Conservation (phyloP, 2,888 invertebrate species). For the Pandemis heparana region DNA sequence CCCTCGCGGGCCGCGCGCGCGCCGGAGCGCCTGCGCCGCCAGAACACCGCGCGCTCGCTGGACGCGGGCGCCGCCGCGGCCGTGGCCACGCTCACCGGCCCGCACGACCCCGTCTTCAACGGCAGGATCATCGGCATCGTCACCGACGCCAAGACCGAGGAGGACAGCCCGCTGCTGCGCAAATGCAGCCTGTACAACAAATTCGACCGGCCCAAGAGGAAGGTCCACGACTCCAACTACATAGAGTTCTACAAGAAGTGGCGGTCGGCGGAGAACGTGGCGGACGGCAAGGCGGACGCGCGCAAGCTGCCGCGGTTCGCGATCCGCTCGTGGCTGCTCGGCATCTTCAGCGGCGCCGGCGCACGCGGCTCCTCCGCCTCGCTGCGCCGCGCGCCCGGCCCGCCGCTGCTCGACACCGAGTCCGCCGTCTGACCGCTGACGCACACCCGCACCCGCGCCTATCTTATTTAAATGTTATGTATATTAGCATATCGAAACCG, state of each 20-base stretch:
- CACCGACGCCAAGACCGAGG: conserved; percentile 67
- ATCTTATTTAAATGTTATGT: conserved; percentile 43
- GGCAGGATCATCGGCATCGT: conserved; percentile 74
- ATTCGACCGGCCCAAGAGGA: conserved; percentile 70
- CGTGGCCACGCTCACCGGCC: conserved; percentile 72
- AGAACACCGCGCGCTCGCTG: conserved; percentile 70
- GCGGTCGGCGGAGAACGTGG: conserved; percentile 91
- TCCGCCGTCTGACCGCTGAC: conserved; percentile 72
- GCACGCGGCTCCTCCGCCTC: conserved; percentile 87
- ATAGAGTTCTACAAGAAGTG: conserved; percentile 89
- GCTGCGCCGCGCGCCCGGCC: conserved; percentile 67
- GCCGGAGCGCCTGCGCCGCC: conserved; percentile 57
- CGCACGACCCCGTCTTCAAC: conserved; percentile 67
- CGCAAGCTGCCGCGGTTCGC: conserved; percentile 88
- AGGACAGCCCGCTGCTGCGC: conserved; percentile 80
- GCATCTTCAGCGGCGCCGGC: conserved; percentile 90
- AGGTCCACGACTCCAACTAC: conserved; percentile 75
- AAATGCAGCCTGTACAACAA: conserved; percentile 74
- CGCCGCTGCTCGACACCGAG: conserved; percentile 79
- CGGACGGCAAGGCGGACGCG: conserved; percentile 64
- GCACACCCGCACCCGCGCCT: conserved; percentile 28
- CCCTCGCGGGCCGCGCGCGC: conserved; percentile 47
- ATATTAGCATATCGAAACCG: conserved; percentile 76
- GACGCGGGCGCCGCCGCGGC: conserved; percentile 67
- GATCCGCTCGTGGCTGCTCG: conserved; percentile 90